Percentiles rank a stretch among this genome's conserved stretches.
phyloP scores from a whole-genome alignment of 2,888 invertebrate species.

The Melinaea menophilus region DNA sequence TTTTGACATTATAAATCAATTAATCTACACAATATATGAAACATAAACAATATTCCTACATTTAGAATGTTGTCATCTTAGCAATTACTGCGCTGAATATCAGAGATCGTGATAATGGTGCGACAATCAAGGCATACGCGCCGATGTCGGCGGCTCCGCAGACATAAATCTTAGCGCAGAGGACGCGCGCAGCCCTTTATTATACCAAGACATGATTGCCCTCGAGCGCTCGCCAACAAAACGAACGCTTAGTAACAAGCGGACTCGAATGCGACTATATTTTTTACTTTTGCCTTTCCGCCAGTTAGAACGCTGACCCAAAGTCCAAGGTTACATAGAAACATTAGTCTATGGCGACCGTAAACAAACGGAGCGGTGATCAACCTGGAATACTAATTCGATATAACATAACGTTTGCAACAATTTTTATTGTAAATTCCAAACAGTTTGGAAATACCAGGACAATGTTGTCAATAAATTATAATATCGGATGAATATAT shows the following conservation, averaged over 20 bases:
- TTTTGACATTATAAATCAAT: no score
- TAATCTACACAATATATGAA: no score
- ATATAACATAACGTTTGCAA: constrained; percentile 59
- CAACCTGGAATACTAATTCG: constrained; percentile 57
- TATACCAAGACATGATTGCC: constrained; percentile 74
- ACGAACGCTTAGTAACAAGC: constrained; percentile 69
- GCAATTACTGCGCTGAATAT: constrained; percentile 53
- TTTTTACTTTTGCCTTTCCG: constrained; percentile 42
- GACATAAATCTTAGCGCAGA: constrained; percentile 68
- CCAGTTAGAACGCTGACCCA: constrained; percentile 21
- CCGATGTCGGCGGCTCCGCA: constrained; percentile 53
- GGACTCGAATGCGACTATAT: constrained; percentile 38
- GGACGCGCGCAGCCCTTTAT: constrained; percentile 72
- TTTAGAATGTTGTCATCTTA: constrained; percentile 29
- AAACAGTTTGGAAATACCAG: constrained; percentile 23
- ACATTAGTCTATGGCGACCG: constrained; percentile 33
- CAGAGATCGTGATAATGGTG: constrained; percentile 58
- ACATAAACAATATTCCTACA: not conserved
- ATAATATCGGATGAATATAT: not conserved
- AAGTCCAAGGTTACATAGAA: constrained; percentile 5
- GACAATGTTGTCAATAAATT: constrained; percentile 4
- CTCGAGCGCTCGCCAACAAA: constrained; percentile 64
- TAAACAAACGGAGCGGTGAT: constrained; percentile 48
- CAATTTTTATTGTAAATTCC: constrained; percentile 38
- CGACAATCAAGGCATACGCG: constrained; percentile 62